phyloP scores from a whole-genome alignment of 2,888 invertebrate species.

The Philaethria dido region DNA sequence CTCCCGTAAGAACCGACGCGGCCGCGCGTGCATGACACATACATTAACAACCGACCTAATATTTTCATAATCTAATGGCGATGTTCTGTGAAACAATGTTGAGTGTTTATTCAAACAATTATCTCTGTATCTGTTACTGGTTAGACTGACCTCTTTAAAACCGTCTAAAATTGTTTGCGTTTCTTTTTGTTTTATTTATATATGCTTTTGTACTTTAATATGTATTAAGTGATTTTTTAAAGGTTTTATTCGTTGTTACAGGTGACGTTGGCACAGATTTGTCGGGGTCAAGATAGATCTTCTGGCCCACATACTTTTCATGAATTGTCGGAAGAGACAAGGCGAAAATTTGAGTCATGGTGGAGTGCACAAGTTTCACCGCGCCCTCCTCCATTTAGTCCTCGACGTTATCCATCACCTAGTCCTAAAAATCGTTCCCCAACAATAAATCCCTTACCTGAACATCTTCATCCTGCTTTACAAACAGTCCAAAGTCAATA shows the following conservation, averaged over 20 bases:
- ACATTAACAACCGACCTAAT: constrained; percentile 82
- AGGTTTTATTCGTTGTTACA: constrained; percentile 72
- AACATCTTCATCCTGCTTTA: constrained; percentile 88
- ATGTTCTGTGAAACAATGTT: constrained; percentile 83
- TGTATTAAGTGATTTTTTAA: constrained; percentile 33
- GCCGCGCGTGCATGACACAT: constrained; percentile 79
- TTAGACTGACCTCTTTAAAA: constrained; percentile 82
- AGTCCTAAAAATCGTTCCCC: constrained; percentile 81
- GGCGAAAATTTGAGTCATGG: constrained; percentile 96
- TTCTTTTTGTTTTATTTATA: constrained; percentile 62
- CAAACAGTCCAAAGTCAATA: constrained; percentile 90
- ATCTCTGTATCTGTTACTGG: constrained; percentile 77
- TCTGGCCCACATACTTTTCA: constrained; percentile 86
- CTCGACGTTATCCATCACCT: constrained; percentile 77
- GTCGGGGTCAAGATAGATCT: constrained; percentile 89
- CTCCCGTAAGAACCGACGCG: constrained; percentile 62
- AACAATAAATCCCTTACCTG: constrained; percentile 75
- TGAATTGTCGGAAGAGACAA: constrained; percentile 92
- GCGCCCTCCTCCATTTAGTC: constrained; percentile 79
- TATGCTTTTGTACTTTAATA: constrained; percentile 49
- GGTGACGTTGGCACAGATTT: constrained; percentile 92
- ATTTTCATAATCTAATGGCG: constrained; percentile 84
- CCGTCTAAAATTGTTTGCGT: constrained; percentile 76
- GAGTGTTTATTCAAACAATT: constrained; percentile 76
- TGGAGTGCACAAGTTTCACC: constrained; percentile 90